Evolutionary conservation across 1,140 invertebrate genomes (phyloP).

Genomic region (Lordiphosa collinella): DNA sequence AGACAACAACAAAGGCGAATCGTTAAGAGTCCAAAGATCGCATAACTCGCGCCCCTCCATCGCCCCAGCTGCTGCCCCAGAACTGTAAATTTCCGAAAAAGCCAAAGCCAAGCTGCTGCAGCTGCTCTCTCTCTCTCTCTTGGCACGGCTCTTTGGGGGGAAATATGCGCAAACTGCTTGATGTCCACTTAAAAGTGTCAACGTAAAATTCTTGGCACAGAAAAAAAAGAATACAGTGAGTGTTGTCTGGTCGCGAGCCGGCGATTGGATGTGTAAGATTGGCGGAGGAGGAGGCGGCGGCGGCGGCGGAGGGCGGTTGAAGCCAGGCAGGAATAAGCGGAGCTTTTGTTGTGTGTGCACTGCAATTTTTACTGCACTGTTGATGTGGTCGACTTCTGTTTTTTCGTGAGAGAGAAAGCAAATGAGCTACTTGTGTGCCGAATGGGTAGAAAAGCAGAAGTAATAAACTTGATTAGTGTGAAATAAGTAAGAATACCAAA

Average conservation of each 20-base stretch:
- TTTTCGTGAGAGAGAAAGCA: neutral
- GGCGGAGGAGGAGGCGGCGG: conserved; percentile 4
- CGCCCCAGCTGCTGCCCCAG: conserved; percentile 11
- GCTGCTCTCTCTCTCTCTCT: conserved; percentile 38
- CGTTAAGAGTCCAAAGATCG: conserved; percentile 75
- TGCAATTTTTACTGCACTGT: conserved; percentile 10
- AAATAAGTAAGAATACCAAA: neutral
- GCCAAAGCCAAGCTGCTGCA: conserved; percentile 25
- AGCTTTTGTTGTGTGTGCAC: conserved; percentile 12
- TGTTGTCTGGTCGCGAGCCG: conserved; percentile 59
- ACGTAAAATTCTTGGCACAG: conserved; percentile 68
- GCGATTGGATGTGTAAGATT: conserved; percentile 7
- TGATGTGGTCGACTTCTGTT: conserved; percentile 50
- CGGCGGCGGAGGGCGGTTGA: neutral
- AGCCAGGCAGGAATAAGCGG: neutral
- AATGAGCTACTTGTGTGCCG: conserved; percentile 19
- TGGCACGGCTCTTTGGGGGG: neutral
- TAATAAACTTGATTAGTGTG: neutral
- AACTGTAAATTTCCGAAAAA: conserved; percentile 68
- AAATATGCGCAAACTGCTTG: conserved; percentile 77
- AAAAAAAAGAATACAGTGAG: conserved; percentile 21
- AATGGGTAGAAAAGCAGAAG: neutral
- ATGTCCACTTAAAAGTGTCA: conserved; percentile 78
- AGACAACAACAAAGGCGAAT: conserved; percentile 56
- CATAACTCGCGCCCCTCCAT: conserved; percentile 57